phyloP scores from a whole-genome alignment of 2,888 invertebrate species.

The Adela reaumurella region DNA sequence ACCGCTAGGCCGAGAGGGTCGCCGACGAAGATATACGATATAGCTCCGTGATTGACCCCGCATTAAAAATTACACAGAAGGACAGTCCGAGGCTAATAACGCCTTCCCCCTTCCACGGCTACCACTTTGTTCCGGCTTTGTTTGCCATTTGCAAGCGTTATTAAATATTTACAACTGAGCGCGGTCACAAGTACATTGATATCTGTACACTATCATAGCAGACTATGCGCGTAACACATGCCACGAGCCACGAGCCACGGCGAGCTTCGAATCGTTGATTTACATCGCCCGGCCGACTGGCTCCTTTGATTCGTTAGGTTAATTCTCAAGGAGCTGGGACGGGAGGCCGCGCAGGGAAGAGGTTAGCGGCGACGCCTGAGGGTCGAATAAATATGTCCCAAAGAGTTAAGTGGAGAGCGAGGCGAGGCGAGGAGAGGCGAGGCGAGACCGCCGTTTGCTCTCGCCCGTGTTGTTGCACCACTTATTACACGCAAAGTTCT shows the following conservation, averaged over 20 bases:
- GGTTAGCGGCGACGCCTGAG: constrained; percentile 33
- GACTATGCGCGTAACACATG: too few relatives aligned
- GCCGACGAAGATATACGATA: constrained; percentile 50
- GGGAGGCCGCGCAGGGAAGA: constrained; percentile 22
- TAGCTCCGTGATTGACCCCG: constrained; percentile 54
- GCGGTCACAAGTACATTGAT: too few relatives aligned
- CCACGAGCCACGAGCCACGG: too few relatives aligned
- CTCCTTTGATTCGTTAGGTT: constrained; percentile 50
- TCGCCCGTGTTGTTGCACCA: constrained; percentile 57
- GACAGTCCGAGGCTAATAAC: constrained; percentile 29
- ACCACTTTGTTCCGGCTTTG: constrained; percentile 33
- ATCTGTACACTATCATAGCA: too few relatives aligned
- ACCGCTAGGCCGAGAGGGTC: constrained; percentile 21
- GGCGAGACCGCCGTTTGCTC: constrained; percentile 57
- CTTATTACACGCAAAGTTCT: constrained; percentile 58
- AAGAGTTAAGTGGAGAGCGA: constrained; percentile 54
- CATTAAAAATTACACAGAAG: constrained; percentile 57
- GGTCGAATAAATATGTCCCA: constrained; percentile 58
- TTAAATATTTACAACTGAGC: constrained; percentile 39
- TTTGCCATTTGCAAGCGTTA: constrained; percentile 27
- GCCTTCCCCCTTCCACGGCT: constrained; percentile 24
- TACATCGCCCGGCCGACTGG: constrained; percentile 17
- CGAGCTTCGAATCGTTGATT: background rate
- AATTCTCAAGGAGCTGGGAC: constrained; percentile 37
- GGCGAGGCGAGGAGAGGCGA: constrained; percentile 24